Evolutionary conservation across 2,113 vertebrate species (phyloP), one percentile per base, ranked within the genome.

Genomic region (Hypocryptadius cinnamomeus): DNA sequence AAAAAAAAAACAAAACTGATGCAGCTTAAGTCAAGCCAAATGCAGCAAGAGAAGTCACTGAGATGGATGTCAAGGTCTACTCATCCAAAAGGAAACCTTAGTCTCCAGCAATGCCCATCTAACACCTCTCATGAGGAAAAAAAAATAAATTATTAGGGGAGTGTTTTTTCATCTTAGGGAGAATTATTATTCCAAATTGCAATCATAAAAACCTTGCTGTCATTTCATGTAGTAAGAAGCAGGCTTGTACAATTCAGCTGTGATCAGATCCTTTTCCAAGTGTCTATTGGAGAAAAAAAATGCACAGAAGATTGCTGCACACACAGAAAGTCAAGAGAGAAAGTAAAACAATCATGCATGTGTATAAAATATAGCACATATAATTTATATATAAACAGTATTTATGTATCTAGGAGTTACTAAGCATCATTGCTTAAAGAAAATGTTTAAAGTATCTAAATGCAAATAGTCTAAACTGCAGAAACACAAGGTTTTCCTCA

Each of bases 401-500:
- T 84, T 91, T 79, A 57, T 39, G n/a, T 63, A 86, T 13, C 51
- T 70, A 51, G 39, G 37, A 79, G 60, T 76, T 86, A 71, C 68
- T 77, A 90, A 69, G 44, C 30, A 70, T 50, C 20, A 6, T 30
- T n/a, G 12, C 57, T 56, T 50, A 31, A 69, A 93, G 79, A 72
- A 76, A 51, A 40, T 2, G 8, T 71, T 74, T 39, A 40, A 93
- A 85, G 57, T 87, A 72, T 54, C 39, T 48, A 47, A 89, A 89
- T 47, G 76, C n/a, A 94, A 91, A 90, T 53, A 91, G 30, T 37
- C 37, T 90, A 81, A 88, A 88, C 37, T 25, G 65, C 90, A 94
- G 88, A 96, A 96, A 96, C 39, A 63, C 63, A 73, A 93, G 84
- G 48, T 61, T 93, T 86, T 88, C 35, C 57, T 91, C 82, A 81